Evolutionary conservation across 2,888 invertebrate species (phyloP).

Genomic region (Cryptocephalus primarius): DNA sequence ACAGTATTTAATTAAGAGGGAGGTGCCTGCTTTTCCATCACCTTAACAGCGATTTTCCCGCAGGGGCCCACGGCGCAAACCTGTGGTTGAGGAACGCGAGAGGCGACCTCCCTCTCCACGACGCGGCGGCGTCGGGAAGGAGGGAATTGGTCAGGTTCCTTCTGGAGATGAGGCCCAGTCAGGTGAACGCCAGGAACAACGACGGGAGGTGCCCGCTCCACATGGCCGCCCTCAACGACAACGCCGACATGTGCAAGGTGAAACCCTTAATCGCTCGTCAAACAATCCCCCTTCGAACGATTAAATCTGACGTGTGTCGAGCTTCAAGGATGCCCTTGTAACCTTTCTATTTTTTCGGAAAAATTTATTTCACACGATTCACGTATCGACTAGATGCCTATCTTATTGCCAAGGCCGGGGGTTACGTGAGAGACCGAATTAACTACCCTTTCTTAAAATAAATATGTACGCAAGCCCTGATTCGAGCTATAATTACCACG

Average conservation of each 20-base stretch:
- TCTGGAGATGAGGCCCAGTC: conserved; percentile 69
- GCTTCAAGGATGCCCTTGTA: conserved; percentile 4
- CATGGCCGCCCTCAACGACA: conserved; percentile 87
- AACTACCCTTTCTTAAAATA: not conserved
- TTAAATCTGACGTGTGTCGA: not conserved
- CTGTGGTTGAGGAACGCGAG: conserved; percentile 86
- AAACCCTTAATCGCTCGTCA: conserved; percentile 1
- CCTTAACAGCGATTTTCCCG: too few species aligned
- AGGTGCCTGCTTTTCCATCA: too few species aligned
- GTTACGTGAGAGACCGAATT: conserved; percentile 14
- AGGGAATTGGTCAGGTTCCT: conserved; percentile 85
- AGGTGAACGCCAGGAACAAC: conserved; percentile 79
- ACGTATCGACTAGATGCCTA: conserved; percentile 8
- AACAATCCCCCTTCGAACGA: not conserved
- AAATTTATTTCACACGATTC: conserved; percentile 7
- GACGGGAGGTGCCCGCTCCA: conserved; percentile 90
- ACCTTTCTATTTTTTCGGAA: conserved; percentile 9
- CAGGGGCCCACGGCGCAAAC: conserved; percentile 63
- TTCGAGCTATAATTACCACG: too few species aligned
- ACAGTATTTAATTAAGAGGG: too few species aligned
- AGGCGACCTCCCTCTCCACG: conserved; percentile 92
- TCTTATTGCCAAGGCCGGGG: conserved; percentile 13
- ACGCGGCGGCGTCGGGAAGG: conserved; percentile 87
- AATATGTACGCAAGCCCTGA: not conserved
- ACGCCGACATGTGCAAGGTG: conserved; percentile 84